Evolutionary conservation across 2,113 vertebrate genomes (phyloP).

Genomic region (Oncorhynchus mykiss): DNA sequence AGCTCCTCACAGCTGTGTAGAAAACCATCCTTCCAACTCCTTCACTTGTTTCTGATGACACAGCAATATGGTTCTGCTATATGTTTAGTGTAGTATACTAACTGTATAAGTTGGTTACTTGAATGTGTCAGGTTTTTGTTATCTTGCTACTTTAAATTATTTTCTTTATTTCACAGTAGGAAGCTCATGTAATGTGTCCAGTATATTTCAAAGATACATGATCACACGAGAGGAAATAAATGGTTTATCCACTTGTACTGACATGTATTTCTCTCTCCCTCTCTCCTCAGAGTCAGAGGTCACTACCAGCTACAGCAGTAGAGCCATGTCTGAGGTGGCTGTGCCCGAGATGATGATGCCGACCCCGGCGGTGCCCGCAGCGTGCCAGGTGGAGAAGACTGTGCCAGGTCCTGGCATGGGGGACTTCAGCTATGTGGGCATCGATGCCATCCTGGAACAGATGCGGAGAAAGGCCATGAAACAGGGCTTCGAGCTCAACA

Average conservation of each 20-base stretch:
- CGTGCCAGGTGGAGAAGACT: conserved; percentile 69
- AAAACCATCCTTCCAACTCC: too few species aligned
- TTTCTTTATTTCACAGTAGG: too few species aligned
- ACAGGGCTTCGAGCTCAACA: conserved; percentile 98
- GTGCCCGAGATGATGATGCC: conserved; percentile 57
- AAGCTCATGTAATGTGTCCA: too few species aligned
- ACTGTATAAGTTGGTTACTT: too few species aligned
- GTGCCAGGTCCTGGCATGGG: conserved; percentile 49
- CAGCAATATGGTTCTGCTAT: not conserved
- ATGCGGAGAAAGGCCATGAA: conserved; percentile 99
- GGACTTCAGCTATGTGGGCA: conserved; percentile 96
- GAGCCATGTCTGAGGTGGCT: conserved; percentile 82
- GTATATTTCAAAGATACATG: too few species aligned
- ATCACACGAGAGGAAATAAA: too few species aligned
- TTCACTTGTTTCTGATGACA: not conserved
- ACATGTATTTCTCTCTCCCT: not conserved
- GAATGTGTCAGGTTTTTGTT: too few species aligned
- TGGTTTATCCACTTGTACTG: too few species aligned
- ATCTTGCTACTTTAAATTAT: too few species aligned
- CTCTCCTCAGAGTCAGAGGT: conserved; percentile 66
- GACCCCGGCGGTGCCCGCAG: conserved; percentile 58
- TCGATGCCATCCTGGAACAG: conserved; percentile 97
- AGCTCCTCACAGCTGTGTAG: not conserved
- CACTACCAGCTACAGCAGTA: conserved; percentile 68
- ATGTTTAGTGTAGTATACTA: too few species aligned